Evolutionary conservation across 2,797 vertebrate genomes (phyloP).

Genomic region (Margarornis squamiger): DNA sequence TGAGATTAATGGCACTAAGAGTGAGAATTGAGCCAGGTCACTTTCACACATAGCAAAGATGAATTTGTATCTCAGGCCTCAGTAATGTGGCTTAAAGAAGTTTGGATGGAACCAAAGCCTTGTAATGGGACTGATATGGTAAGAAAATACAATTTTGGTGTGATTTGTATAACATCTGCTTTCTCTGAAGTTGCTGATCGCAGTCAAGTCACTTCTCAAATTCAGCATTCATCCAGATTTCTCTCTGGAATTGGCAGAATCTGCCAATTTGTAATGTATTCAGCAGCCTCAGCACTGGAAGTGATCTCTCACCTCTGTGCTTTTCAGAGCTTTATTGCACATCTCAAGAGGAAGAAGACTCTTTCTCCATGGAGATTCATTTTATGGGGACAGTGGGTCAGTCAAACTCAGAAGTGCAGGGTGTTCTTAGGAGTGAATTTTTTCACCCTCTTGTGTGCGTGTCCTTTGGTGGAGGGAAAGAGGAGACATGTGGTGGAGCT

Average conservation of each 20-base stretch:
- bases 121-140: neutral
- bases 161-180: neutral
- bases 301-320: neutral
- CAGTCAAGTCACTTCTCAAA: neutral
- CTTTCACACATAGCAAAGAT: neutral
- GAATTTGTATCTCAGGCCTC: neutral
- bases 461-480: neutral
- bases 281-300: neutral
- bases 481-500: accelerated
- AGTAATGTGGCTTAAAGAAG: neutral
- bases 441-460: neutral
- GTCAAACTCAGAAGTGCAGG: neutral
- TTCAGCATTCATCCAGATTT: neutral
- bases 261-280: neutral
- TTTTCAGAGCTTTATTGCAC: neutral
- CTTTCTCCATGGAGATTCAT: neutral
- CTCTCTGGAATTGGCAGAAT: neutral
- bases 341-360: neutral
- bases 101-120: neutral
- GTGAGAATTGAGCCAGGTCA: neutral
- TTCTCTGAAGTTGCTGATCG: neutral
- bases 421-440: neutral
- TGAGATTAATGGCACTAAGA: neutral
- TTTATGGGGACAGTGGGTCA: neutral
- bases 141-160: neutral